Base-by-base conservation (phyloP, 1,140 invertebrate species). In the Macrosteles quadrilineatus region DNA sequence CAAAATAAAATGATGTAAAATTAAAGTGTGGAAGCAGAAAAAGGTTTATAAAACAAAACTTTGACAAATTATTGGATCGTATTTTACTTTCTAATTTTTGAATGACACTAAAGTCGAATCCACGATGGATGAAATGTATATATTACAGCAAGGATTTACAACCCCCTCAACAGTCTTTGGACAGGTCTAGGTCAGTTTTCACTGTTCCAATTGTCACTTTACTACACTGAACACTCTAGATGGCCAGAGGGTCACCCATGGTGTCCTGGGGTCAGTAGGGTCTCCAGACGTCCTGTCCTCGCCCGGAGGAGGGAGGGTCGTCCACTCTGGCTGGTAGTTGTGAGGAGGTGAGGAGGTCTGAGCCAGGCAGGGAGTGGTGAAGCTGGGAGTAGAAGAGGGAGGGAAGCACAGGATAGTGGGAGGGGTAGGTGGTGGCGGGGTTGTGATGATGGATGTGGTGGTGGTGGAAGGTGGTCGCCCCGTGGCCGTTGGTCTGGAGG, bases 301-400 rank as follows among this genome's bases (percentile, higher is more conserved):
- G 23, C 36, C 71, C 40, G 45, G 32, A 36, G 32, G 32, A 4
- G 4, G 32, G 32, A 9, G 23, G 29, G 59, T 69, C 69, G 62
- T 73, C 73, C 21, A 47, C 68, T 21, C 72, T 47, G 11, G 71
- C 23, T 12, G 64, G 2, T 23, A 67, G 67, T n/a, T 71, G 65
- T 12, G 72, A 36, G 17, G 63, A 62, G 21, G 57, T 30, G 57
- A 72, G 72, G 71, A 71, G 72, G 62, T 78, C 73, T 59, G 74
- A 29, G 69, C 70, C 63, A 68, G 67, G 88, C 68, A 59, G 88
- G 19, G 88, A 87, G 1, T 89, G 88, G 69, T 94, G 94, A 19
- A 95, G 80, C 76, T 94, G 91, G 17, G 91, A 92, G 80, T 94
- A 93, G 4, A 95, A 81, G 66, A 94, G 83, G 76, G 91, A 92